These are phyloP conservation scores for Tenualosa thibaudeaui DNA, from an alignment of 2,797 vertebrate genomes.

Conservation along the genomic window DNA sequence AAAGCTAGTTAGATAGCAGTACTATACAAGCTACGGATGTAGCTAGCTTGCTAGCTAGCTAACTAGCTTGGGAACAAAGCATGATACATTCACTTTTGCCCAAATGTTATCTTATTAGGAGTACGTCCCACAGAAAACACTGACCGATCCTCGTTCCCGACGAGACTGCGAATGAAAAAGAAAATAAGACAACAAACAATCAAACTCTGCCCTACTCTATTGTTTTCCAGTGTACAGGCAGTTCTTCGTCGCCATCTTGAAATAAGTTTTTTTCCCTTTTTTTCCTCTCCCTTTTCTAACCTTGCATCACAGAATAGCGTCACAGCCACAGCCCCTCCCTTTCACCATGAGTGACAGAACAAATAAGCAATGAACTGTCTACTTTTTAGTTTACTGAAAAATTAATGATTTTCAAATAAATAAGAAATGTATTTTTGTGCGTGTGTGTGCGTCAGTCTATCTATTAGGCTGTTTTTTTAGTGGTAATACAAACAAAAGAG, in stretches of 20 bases:
- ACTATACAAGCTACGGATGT: slow-evolving; percentile 55
- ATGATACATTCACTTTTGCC: slow-evolving; percentile 45
- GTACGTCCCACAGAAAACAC: slow-evolving; percentile 42
- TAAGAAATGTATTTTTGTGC: not conserved
- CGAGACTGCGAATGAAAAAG: slow-evolving; percentile 12
- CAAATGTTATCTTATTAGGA: slow-evolving; percentile 40
- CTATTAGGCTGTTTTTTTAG: too few species aligned
- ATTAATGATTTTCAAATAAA: not conserved
- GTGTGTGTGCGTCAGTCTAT: too few species aligned
- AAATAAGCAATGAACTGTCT: slow-evolving; percentile 34
- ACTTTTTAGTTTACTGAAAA: not conserved
- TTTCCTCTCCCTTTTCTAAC: slow-evolving; percentile 51
- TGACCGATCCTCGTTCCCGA: slow-evolving; percentile 32
- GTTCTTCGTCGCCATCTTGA: slow-evolving; percentile 78
- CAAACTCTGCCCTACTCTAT: slow-evolving; percentile 68
- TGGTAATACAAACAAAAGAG: too few species aligned
- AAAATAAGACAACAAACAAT: slow-evolving; percentile 31
- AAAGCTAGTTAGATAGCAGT: slow-evolving; percentile 26
- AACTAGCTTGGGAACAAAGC: slow-evolving; percentile 63
- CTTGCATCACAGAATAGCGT: slow-evolving; percentile 57
- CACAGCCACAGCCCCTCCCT: slow-evolving; percentile 49
- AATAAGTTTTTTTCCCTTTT: slow-evolving; percentile 64
- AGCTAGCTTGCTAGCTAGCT: slow-evolving; percentile 61
- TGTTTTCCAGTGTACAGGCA: slow-evolving; percentile 77
- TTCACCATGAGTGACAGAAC: slow-evolving; percentile 30